Percentiles rank a stretch among this genome's conserved stretches.
Conservation (phyloP, 2,113 vertebrate species). For the Deroptyus accipitrinus region DNA sequence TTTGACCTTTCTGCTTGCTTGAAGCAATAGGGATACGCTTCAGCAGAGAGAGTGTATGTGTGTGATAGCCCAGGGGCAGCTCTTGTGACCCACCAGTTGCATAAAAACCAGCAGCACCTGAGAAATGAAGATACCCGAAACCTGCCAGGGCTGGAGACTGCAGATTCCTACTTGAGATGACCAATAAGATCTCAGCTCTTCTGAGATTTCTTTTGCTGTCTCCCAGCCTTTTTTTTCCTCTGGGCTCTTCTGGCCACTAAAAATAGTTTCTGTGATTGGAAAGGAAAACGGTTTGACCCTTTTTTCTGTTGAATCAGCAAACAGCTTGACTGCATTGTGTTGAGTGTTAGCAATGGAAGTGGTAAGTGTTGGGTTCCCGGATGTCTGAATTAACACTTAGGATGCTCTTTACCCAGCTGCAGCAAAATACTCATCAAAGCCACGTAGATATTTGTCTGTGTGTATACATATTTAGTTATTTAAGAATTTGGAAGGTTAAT, state of each 20-base stretch:
- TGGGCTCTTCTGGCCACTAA: background rate
- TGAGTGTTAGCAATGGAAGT: background rate
- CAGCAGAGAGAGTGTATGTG: background rate
- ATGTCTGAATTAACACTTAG: background rate
- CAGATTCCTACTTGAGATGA: background rate
- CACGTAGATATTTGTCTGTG: accelerated
- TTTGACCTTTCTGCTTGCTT: background rate
- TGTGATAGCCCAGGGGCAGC: background rate
- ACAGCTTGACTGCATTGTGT: background rate
- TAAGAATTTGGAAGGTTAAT: background rate
- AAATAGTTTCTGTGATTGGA: background rate
- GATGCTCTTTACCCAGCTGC: background rate
- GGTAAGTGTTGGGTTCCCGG: background rate
- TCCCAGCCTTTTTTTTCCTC: background rate
- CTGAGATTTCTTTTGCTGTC: background rate
- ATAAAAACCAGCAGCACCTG: background rate
- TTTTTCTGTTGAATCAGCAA: background rate
- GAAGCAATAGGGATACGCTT: background rate
- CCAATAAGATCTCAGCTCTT: background rate
- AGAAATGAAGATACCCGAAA: background rate
- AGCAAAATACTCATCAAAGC: background rate
- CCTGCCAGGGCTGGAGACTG: background rate
- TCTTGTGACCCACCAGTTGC: background rate
- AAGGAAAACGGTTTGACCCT: background rate
- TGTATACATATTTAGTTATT: accelerated